Evolutionary conservation across 2,888 invertebrate species (phyloP), one percentile per base, ranked within the genome.

Genomic region (Dysmachus trigonus): DNA sequence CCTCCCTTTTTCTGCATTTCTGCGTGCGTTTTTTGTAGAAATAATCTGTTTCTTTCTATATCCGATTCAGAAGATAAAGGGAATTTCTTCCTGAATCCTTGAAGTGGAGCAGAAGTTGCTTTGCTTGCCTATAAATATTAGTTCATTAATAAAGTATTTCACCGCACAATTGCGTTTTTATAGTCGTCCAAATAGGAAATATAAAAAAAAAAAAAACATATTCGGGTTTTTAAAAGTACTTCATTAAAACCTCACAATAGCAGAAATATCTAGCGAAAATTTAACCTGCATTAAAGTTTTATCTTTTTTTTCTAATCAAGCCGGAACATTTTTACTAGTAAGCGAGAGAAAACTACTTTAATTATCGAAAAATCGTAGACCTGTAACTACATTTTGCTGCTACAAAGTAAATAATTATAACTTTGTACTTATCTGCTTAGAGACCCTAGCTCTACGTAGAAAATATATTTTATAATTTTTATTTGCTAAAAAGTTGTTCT

Each of bases 11-110:
- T 85, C 10, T 51, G 74, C 47, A 74, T 31, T 51, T 85, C 74
- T 13, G 51, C 13, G 30, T 51, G 22, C 22, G 27, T n/a, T 10
- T 83, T 83, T 15, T 83, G 83, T 4, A 51, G 7, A 47, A 51
- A 38, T 83, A 72, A 74, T 33, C 51, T 18, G 51, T 83, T 73
- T 51, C 87, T 88, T 81, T 89, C 89, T 86, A 88, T 86, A 88
- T 89, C 89, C 18, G 88, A 88, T 53, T 89, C 89, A 5, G 87
- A 86, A 22, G 88, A 89, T 31, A 89, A 87, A n/a, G 88, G 88
- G 85, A 88, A 82, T 76, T 88, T 88, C 15, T 71, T 85, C 51
- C 85, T 87, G 87, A 82, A 73, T 13, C 18, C 22, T 74, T 27
- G 85, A 27, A 27, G 10, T 27, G 82, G 13, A 22, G 22, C 62